A percentile compares a stretch with the other conserved stretches of the same genome.
phyloP scores from a whole-genome alignment of 2,797 vertebrate genomes.

The Nyctibius grandis region DNA sequence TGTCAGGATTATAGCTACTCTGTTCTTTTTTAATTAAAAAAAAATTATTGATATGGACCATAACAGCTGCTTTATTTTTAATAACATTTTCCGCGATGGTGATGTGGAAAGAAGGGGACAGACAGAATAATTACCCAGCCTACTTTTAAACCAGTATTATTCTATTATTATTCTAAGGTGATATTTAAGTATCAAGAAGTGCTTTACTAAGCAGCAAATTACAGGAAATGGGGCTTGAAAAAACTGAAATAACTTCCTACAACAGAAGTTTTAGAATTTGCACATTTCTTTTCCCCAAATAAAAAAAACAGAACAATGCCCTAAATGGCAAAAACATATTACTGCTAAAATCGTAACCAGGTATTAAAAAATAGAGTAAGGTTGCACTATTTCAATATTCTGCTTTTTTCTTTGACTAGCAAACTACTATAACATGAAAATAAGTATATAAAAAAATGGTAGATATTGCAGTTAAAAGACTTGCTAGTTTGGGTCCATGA shows the following conservation, averaged over 20 bases:
- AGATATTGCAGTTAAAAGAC: background rate
- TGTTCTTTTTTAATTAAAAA: background rate
- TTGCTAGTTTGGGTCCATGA: conserved; percentile 21
- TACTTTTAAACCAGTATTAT: background rate
- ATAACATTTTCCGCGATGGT: background rate
- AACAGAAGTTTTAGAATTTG: background rate
- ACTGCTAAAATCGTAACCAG: background rate
- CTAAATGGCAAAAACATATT: background rate
- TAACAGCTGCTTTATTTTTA: background rate
- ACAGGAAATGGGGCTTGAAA: background rate
- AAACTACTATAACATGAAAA: background rate
- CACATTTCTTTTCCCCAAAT: background rate
- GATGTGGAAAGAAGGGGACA: background rate
- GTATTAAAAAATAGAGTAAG: background rate
- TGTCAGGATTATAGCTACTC: background rate
- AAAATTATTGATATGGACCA: background rate
- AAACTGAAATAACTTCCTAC: background rate
- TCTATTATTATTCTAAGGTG: background rate
- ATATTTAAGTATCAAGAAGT: background rate
- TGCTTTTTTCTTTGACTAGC: background rate
- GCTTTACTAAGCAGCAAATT: background rate
- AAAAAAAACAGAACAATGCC: background rate
- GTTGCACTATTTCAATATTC: background rate
- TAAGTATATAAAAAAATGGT: background rate
- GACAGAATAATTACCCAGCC: background rate